A percentile compares a stretch with the other conserved stretches of the same genome.
These are phyloP conservation scores for Melozone crissalis DNA, from an alignment of 2,113 vertebrate species.

Conservation along the genomic window DNA sequence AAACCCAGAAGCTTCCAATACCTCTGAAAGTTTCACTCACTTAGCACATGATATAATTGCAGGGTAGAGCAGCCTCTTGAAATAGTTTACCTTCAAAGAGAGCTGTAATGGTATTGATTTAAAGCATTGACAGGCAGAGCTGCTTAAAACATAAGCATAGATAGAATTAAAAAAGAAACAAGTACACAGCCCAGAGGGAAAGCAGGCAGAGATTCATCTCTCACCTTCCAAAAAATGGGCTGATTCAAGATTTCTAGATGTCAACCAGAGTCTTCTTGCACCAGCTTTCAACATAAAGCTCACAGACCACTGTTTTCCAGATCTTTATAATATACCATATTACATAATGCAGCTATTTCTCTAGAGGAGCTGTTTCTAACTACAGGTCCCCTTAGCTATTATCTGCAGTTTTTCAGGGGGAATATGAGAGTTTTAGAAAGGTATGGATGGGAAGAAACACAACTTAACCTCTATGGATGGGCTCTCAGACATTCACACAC, in stretches of 20 bases:
- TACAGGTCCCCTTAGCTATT: background rate
- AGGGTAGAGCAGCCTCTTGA: constrained; percentile 9
- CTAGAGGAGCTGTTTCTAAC: background rate
- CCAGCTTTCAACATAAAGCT: background rate
- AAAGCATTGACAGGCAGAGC: background rate
- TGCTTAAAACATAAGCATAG: background rate
- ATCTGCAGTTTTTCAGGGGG: background rate
- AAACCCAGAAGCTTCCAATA: constrained; percentile 24
- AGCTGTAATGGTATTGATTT: constrained; percentile 57
- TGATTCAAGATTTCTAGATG: background rate
- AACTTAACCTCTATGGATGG: background rate
- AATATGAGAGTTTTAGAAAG: background rate
- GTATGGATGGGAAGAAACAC: background rate
- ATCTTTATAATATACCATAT: background rate
- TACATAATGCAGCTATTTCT: background rate
- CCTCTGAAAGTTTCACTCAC: constrained; percentile 53
- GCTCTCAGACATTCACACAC: background rate
- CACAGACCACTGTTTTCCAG: background rate
- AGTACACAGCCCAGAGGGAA: background rate
- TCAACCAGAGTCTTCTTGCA: background rate
- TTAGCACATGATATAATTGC: constrained; percentile 36
- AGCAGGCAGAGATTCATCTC: background rate
- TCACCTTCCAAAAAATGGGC: accelerated
- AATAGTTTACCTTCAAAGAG: constrained; percentile 50
- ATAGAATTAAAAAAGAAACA: background rate